A percentile compares a stretch with the other conserved stretches of the same genome.
phyloP scores from a whole-genome alignment of 2,113 vertebrate genomes.

The Perca flavescens region DNA sequence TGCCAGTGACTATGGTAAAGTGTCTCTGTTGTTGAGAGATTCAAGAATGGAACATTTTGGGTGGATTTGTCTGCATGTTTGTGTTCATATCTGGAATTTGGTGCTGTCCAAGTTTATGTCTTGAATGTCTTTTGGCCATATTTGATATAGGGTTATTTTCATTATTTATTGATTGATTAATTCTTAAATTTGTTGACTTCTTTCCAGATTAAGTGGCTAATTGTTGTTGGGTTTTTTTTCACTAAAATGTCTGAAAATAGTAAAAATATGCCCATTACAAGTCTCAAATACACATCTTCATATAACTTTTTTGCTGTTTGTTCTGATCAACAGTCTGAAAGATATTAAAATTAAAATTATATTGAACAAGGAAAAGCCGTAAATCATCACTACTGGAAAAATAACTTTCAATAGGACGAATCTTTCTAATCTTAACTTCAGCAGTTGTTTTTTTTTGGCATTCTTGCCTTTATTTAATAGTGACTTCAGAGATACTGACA shows the following conservation, averaged over 20 bases:
- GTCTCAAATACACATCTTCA: neutral
- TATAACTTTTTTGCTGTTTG: neutral
- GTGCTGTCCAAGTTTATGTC: neutral
- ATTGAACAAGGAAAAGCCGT: neutral
- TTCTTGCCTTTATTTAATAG: neutral
- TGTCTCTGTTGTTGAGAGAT: neutral
- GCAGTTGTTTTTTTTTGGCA: neutral
- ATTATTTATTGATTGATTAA: neutral
- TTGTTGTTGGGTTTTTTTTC: no score
- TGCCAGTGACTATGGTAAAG: conserved; percentile 93
- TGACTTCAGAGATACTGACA: neutral
- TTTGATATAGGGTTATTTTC: neutral
- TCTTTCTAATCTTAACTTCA: neutral
- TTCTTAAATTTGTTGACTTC: neutral
- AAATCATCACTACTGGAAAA: neutral
- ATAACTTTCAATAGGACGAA: neutral
- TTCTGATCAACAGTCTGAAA: neutral
- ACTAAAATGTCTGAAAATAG: neutral
- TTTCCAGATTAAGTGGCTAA: neutral
- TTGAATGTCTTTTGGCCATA: neutral
- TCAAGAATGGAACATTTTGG: neutral
- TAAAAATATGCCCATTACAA: neutral
- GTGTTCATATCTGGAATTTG: neutral
- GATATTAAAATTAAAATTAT: no score
- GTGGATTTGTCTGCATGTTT: neutral